A percentile compares a stretch with the other conserved stretches of the same genome.
phyloP scores from a whole-genome alignment of 2,797 vertebrate genomes.

The Decapterus maruadsi region DNA sequence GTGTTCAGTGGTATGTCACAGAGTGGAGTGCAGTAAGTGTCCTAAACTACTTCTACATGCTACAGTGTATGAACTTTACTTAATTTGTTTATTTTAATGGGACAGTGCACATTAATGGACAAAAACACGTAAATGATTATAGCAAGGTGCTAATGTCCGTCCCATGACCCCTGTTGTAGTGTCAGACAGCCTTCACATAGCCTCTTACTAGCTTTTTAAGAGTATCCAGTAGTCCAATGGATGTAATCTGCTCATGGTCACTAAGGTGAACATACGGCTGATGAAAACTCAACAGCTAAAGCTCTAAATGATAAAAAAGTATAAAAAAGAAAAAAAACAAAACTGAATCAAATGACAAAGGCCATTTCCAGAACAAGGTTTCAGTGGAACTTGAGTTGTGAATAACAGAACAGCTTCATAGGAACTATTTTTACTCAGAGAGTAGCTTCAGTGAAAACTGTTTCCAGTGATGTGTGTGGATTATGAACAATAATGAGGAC shows the following conservation, averaged over 20 bases:
- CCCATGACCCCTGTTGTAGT: no score
- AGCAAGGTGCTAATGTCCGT: no score
- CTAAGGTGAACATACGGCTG: background rate
- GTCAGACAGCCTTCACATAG: no score
- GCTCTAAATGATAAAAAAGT: no score
- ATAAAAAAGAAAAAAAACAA: background rate
- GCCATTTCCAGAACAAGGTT: background rate
- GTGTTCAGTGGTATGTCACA: slow-evolving; percentile 84
- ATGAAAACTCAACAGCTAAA: no score
- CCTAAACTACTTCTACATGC: background rate
- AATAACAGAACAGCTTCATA: no score
- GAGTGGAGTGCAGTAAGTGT: slow-evolving; percentile 85
- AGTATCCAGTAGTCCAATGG: background rate
- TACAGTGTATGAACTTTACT: no score
- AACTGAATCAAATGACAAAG: background rate
- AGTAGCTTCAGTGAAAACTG: background rate
- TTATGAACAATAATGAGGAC: background rate
- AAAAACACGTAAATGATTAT: no score
- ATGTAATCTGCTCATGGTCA: background rate
- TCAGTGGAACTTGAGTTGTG: background rate
- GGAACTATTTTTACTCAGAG: background rate
- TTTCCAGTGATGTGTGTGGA: background rate
- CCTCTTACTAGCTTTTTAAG: background rate
- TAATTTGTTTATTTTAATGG: no score
- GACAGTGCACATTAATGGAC: no score